phyloP scores from a whole-genome alignment of 1,140 invertebrate species.

The Scaptomyza montana region DNA sequence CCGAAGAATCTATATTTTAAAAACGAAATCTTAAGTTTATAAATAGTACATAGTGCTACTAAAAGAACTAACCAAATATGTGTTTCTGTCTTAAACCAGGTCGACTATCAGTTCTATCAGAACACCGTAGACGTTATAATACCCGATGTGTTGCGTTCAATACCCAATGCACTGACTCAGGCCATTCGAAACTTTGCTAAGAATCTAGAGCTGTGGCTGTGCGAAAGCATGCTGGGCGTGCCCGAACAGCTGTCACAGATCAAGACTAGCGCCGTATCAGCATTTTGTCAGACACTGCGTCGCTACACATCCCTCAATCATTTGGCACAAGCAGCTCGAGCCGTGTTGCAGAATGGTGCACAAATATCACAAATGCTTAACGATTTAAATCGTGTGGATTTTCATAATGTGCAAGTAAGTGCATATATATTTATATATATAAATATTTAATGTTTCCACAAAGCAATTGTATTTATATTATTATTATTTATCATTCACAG shows the following conservation, averaged over 20 bases:
- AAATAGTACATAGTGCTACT: no score
- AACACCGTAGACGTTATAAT: constrained; percentile 97
- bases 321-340: constrained; percentile 95
- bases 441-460: no score
- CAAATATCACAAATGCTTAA: constrained; percentile 99
- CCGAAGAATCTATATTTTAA: no score
- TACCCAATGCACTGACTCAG: constrained; percentile 96
- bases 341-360: constrained; percentile 96
- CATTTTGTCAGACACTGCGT: constrained; percentile 96
- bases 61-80: neutral
- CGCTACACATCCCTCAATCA: constrained; percentile 99
- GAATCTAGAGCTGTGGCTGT: constrained; percentile 93
- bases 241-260: constrained; percentile 93
- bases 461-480: no score
- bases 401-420: constrained; percentile 95
- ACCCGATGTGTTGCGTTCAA: constrained; percentile 97
- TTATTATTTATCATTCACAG: constrained; percentile 28
- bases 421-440: neutral
- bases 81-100: constrained; percentile 72
- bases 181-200: constrained; percentile 97
- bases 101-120: constrained; percentile 98
- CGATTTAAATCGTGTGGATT: constrained; percentile 98
- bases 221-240: constrained; percentile 93
- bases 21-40: no score
- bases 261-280: constrained; percentile 93